These are phyloP conservation scores for Bujurquina vittata DNA, from an alignment of 2,113 vertebrate genomes.

Conservation along the genomic window DNA sequence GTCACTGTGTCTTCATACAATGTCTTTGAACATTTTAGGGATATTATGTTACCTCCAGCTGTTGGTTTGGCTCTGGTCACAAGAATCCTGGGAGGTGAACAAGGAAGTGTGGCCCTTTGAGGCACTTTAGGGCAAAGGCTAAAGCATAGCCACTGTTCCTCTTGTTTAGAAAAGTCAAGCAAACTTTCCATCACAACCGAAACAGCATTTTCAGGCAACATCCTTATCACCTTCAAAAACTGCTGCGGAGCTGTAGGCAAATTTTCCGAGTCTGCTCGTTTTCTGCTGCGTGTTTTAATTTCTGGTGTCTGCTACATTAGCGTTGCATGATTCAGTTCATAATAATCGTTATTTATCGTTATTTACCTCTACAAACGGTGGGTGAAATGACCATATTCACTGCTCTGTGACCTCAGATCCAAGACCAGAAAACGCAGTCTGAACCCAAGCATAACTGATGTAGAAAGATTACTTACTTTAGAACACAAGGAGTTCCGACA, in stretches of 20 bases:
- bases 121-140: background rate
- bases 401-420: background rate
- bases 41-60: too few species aligned
- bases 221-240: background rate
- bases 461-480: background rate
- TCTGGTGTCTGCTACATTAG: background rate
- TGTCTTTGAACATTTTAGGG: too few species aligned
- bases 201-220: too few species aligned
- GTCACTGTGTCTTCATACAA: background rate
- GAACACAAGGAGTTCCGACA: background rate
- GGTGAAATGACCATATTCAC: too few species aligned
- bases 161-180: background rate
- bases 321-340: background rate
- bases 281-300: rapidly evolving
- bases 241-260: background rate
- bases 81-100: background rate
- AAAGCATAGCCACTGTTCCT: rapidly evolving
- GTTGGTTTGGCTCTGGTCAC: background rate
- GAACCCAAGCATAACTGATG: background rate
- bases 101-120: background rate
- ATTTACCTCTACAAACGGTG: background rate
- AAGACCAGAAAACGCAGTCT: background rate
- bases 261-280: background rate
- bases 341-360: background rate
- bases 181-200: background rate